Conservation (phyloP, 2,888 invertebrate genomes). For the Clanis bilineata region DNA sequence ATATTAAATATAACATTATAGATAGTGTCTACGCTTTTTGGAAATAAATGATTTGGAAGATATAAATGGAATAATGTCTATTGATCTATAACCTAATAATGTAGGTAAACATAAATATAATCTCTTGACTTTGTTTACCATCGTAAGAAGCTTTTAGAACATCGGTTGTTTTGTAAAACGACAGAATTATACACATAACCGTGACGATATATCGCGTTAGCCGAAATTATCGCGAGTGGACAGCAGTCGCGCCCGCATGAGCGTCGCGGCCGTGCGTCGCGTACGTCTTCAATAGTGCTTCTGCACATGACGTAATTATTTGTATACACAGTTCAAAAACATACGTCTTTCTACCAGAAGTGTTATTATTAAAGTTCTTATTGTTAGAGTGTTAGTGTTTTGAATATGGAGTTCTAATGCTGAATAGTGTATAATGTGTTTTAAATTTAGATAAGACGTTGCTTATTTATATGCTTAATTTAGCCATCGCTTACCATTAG, state of each 20-base stretch:
- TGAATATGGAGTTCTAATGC: neutral
- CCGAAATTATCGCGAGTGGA: conserved; percentile 53
- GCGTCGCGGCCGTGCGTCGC: conserved; percentile 8
- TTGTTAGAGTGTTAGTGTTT: neutral
- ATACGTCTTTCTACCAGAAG: neutral
- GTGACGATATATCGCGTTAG: conserved; percentile 30
- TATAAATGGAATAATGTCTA: too few relatives aligned
- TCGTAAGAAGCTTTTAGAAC: neutral
- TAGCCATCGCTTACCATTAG: neutral
- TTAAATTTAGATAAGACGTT: neutral
- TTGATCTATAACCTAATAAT: too few relatives aligned
- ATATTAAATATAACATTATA: neutral
- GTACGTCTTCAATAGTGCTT: neutral
- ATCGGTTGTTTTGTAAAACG: neutral
- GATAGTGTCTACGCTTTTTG: too few relatives aligned
- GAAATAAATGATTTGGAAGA: neutral
- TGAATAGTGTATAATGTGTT: neutral
- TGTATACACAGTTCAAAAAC: neutral
- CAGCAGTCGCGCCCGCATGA: conserved; percentile 22
- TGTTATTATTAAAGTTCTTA: neutral
- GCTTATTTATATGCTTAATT: neutral
- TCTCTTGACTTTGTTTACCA: neutral
- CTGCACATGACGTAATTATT: neutral
- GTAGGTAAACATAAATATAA: neutral
- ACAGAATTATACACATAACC: neutral